A percentile compares a stretch with the other conserved stretches of the same genome.
Evolutionary conservation across 2,888 invertebrate species (phyloP).

Genomic region (Margaritifera margaritifera): DNA sequence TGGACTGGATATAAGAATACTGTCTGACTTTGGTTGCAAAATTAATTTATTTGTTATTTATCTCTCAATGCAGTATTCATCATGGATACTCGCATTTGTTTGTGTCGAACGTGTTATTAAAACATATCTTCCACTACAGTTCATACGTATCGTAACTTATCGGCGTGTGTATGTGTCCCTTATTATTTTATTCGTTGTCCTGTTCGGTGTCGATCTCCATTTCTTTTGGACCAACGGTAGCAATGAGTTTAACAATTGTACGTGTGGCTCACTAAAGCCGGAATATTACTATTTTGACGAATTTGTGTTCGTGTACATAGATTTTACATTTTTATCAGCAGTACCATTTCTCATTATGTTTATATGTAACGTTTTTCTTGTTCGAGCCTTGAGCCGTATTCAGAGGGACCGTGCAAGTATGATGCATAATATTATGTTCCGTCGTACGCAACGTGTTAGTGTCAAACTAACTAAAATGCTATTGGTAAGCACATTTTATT

Average conservation of each 20-base stretch:
- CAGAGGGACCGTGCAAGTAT: slow-evolving; percentile 11
- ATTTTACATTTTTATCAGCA: slow-evolving; percentile 19
- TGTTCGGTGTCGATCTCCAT: slow-evolving; percentile 8
- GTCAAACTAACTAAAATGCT: slow-evolving; percentile 26
- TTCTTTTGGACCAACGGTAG: slow-evolving; percentile 28
- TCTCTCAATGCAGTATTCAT: slow-evolving; percentile 30
- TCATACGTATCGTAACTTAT: background rate
- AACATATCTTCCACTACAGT: slow-evolving; percentile 12
- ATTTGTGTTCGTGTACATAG: slow-evolving; percentile 29
- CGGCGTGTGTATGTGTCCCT: slow-evolving; percentile 13
- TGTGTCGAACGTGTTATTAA: slow-evolving; percentile 22
- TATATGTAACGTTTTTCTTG: slow-evolving; percentile 16
- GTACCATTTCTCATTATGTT: slow-evolving; percentile 22
- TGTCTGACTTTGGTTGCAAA: slow-evolving; percentile 27
- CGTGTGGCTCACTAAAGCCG: slow-evolving; percentile 13
- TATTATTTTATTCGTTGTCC: slow-evolving; percentile 1
- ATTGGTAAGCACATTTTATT: slow-evolving; percentile 20
- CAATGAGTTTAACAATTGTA: background rate
- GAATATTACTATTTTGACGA: slow-evolving; percentile 22
- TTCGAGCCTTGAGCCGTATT: slow-evolving; percentile 4
- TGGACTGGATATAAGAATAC: slow-evolving; percentile 12
- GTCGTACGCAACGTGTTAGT: background rate
- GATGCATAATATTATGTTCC: background rate
- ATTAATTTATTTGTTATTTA: slow-evolving; percentile 29
- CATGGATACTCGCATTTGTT: slow-evolving; percentile 30